Base-by-base conservation (phyloP, 2,888 invertebrate genomes). In the Trichopoda pennipes region DNA sequence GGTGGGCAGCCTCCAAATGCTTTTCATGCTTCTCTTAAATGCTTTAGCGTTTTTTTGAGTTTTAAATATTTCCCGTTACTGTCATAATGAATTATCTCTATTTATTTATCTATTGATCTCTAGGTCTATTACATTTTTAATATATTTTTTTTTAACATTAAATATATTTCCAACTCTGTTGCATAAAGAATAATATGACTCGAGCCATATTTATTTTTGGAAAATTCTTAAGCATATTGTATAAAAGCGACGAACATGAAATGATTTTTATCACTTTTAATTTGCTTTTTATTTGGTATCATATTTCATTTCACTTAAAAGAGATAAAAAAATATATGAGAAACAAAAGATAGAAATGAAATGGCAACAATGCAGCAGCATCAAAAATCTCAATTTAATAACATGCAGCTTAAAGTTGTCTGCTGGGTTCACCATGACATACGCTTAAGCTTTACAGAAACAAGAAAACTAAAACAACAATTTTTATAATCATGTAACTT, bases 251-350 rank as follows among this genome's bases (percentile, higher is more conserved):
- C 63, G 63, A 77, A 77, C 70, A 69, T 75, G 82, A 70, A 79
- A 82, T 82, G 82, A 82, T 82, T 88, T 88, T 89, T 88, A 89
- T 89, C 88, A 87, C 86, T 88, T 89, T 89, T 89, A 89, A 89
- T 89, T 89, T 89, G 88, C 86, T 87, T 89, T 89, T 89, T 89
- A 88, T 89, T 88, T 87, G 88, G 87, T 89, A 88, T 89, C 89
- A 88, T 88, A 89, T 89, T 89, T 89, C 89, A 89, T 68, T 80
- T 80, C 23, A 72, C 77, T 72, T 53, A 74, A 78, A 70, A 75
- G 68, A 73, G 19, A 32, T 14, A 32, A 63, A 56, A 68, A 56
- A 69, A 68, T 51, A 69, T 73, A 64, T 19, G 9, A 19, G 51
- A 55, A 55, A 49, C 28, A 21, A 64, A 44, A 58, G 44, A 66